Evolutionary conservation across 2,797 vertebrate species (phyloP), one percentile per base, ranked within the genome.

Genomic region (Eidolon dupreanum): DNA sequence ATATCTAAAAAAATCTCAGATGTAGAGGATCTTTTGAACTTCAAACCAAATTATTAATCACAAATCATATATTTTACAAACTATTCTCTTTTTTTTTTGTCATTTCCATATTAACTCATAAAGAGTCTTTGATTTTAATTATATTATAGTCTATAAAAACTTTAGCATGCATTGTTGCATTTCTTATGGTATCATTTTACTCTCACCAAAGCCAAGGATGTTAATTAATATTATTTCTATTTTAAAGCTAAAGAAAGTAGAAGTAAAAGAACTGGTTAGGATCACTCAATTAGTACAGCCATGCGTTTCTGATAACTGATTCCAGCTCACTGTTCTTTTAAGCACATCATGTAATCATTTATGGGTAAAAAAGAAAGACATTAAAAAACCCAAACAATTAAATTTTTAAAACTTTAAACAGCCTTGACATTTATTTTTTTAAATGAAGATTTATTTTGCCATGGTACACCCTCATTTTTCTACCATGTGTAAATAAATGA

Each of bases 401-500:
- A 70, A 88, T 49, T 49, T 49, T 49, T 66, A 46, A 46, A 8
- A 63, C 81, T 96, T 96, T 65, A 86, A 66, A 81, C 16, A 71
- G n/a, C 51, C 68, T 90, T 87, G 85, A 71, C 53, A 84, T 71
- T 89, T 95, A 75, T 53, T 94, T 57, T 57, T 95, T 96, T 81
- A 96, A 88, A 84, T 95, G 49, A 87, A 94, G 75, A 74, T 84
- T 87, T 94, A 88, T 84, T 88, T 90, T 59, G 8, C 83, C 24
- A 28, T 46, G 17, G 33, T 63, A 59, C 20, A 26, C 65, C 26
- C 9, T 87, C 57, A 19, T 81, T 93, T 93, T 59, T 96, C 59
- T 3, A 65, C 51, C 65, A 15, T n/a, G 17, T 74, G 20, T 51
- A 63, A 89, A 73, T 96, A 78, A 68, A 86, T 89, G 85, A 92